These are phyloP conservation scores for Aphelinus atriplicis DNA, from an alignment of 1,140 invertebrate species.

Conservation along the genomic window DNA sequence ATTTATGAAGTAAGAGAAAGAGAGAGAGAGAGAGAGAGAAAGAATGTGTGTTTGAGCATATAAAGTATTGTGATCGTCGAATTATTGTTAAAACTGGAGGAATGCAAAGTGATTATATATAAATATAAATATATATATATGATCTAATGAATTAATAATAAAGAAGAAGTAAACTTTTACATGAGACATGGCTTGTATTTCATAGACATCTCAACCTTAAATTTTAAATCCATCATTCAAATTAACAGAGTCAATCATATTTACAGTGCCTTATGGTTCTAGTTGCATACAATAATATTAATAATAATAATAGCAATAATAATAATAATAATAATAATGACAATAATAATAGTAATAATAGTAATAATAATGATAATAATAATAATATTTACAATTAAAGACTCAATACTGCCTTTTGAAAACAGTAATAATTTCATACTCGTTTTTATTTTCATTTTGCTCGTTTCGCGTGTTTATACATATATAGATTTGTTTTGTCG, in stretches of 20 bases:
- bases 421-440: slow-evolving; percentile 36
- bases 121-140: no score
- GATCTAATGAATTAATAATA: slow-evolving; percentile 28
- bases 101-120: slow-evolving; percentile 29
- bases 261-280: slow-evolving; percentile 6
- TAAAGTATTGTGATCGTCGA: slow-evolving; percentile 35
- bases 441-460: slow-evolving; percentile 2
- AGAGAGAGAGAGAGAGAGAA: neutral
- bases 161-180: slow-evolving; percentile 41
- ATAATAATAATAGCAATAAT: neutral
- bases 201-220: slow-evolving; percentile 25
- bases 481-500: no score
- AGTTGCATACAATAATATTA: slow-evolving; percentile 1
- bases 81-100: slow-evolving; percentile 29
- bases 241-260: slow-evolving; percentile 27
- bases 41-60: neutral
- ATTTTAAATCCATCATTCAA: slow-evolving; percentile 22
- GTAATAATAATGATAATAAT: slow-evolving; percentile 25
- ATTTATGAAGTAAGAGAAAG: slow-evolving; percentile 3
- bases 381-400: slow-evolving; percentile 32
- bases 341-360: neutral
- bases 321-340: neutral
- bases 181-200: slow-evolving; percentile 37
- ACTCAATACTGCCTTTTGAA: slow-evolving; percentile 23
- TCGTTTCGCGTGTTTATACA: neutral